Evolutionary conservation across 2,888 invertebrate genomes (phyloP), one percentile per base, ranked within the genome.

Genomic region (Mesorhabditis spiculigera): DNA sequence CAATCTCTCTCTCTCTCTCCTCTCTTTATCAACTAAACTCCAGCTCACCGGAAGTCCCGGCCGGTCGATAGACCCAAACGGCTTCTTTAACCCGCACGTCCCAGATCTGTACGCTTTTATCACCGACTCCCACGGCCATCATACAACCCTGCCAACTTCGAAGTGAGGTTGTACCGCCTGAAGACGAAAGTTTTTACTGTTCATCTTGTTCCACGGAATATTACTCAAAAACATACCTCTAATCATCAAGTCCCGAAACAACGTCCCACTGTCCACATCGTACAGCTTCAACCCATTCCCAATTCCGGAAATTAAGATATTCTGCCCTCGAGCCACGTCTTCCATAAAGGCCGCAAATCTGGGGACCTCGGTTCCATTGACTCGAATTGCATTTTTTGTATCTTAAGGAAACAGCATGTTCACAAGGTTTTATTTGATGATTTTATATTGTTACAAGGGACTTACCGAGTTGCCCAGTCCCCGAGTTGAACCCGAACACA

Each of bases 211-310:
- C 10, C 10, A 50, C 58, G 58, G 10, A 13, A 13, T 50, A 13
- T 1, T 50, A 50, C n/a, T 50, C 58, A 13, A 50, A 13, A 10
- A 50, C 58, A 13, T n/a, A 50, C 58, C 58, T 50, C n/a, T 50
- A 13, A 50, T 50, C 58, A 50, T 50, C 2, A 50, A 2, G 8
- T 50, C 58, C n/a, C 58, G 58, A n/a, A 50, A 50, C n/a, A 50
- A 13, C n/a, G 58, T 50, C 58, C n/a, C 58, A 50, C 58, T 50
- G n/a, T 50, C 58, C 58, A 50, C 58, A 50, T 50, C 58, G 58
- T 13, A 50, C 10, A 50, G 58, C n/a, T 50, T 50, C 58, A 50
- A 50, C n/a, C 58, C 58, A 50, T n/a, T 50, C 58, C n/a, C 10
- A 13, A 3, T 50, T n/a, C 58, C 58, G n/a, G 58, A 10, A n/a